Conservation (phyloP, 2,888 invertebrate genomes). For the Trimorus sp. region DNA sequence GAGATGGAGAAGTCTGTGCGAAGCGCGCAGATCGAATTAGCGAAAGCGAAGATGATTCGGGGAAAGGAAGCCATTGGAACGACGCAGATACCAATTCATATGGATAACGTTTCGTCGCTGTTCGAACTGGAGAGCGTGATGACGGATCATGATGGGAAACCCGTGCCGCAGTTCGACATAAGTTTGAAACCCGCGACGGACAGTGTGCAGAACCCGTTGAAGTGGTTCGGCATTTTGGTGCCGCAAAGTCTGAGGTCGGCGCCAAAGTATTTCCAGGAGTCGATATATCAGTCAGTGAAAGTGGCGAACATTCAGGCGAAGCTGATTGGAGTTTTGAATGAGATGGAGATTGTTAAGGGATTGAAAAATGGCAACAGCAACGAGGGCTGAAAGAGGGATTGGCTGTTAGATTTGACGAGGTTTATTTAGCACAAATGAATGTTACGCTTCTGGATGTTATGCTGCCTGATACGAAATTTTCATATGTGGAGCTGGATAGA, state of each 20-base stretch:
- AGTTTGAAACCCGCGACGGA: conserved; percentile 75
- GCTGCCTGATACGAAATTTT: neutral
- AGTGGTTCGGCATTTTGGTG: conserved; percentile 94
- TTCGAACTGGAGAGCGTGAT: conserved; percentile 78
- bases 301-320: conserved; percentile 87
- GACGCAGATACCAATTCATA: conserved; percentile 87
- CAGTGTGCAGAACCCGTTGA: conserved; percentile 86
- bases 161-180: conserved; percentile 75
- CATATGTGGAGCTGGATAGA: no score
- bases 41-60: conserved; percentile 90
- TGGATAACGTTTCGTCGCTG: conserved; percentile 73
- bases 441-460: neutral
- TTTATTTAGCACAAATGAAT: conserved; percentile 5
- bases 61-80: conserved; percentile 88
- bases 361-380: conserved; percentile 24
- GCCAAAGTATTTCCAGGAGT: conserved; percentile 88
- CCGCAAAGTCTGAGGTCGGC: conserved; percentile 90
- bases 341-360: conserved; percentile 70
- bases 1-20: conserved; percentile 87
- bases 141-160: conserved; percentile 75
- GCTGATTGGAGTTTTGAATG: conserved; percentile 80
- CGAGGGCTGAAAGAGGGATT: neutral
- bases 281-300: conserved; percentile 86
- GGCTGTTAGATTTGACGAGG: neutral
- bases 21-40: conserved; percentile 88